Evolutionary conservation across 2,888 invertebrate genomes (phyloP).

Genomic region (Steromphala cineraria): DNA sequence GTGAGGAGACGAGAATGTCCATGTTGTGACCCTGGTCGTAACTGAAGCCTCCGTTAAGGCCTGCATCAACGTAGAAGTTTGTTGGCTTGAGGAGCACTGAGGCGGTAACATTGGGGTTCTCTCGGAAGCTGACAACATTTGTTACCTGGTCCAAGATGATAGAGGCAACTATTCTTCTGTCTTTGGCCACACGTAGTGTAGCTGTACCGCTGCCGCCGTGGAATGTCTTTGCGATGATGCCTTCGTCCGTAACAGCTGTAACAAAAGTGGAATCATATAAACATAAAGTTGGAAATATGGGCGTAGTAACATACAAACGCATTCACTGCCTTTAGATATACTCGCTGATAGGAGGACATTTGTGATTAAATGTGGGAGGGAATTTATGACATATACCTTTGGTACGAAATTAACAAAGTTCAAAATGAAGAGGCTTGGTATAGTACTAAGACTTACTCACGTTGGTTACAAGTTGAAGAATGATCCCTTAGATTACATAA

Average conservation of each 20-base stretch:
- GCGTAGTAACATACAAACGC: not conserved
- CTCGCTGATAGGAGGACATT: no score
- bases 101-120: not conserved
- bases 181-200: not conserved
- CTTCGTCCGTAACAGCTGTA: constrained; percentile 6
- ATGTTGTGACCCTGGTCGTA: not conserved
- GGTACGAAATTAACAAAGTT: no score
- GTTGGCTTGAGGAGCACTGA: not conserved
- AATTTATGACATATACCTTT: no score
- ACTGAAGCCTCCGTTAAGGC: not conserved
- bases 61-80: not conserved
- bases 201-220: not conserved
- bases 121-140: not conserved
- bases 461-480: no score
- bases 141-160: constrained; percentile 6
- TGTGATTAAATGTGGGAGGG: no score
- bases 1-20: not conserved
- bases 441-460: no score
- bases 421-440: no score
- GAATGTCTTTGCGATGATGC: not conserved
- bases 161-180: not conserved
- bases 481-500: no score
- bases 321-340: no score
- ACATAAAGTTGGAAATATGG: not conserved
- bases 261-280: not conserved